Evolutionary conservation across 2,888 invertebrate genomes (phyloP).

Genomic region (Serripes groenlandicus): DNA sequence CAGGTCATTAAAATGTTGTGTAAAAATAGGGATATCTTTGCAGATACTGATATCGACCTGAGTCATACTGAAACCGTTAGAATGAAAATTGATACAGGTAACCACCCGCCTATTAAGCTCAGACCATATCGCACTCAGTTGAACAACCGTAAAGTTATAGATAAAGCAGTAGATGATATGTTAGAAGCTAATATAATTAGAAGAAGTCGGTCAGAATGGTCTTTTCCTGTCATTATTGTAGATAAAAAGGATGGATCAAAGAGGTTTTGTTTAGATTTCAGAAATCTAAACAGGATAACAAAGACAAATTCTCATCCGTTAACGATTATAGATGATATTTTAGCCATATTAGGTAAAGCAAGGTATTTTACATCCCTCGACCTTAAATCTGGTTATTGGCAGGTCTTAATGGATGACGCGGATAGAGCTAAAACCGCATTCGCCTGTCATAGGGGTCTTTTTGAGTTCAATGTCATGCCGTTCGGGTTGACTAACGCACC

Average conservation of each 20-base stretch:
- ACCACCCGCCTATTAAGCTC: constrained; percentile 19
- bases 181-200: not conserved
- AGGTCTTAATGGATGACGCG: too few relatives aligned
- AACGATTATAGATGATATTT: not conserved
- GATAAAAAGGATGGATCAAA: constrained; percentile 10
- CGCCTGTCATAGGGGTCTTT: too few relatives aligned
- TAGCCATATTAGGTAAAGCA: not conserved
- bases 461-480: too few relatives aligned
- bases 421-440: too few relatives aligned
- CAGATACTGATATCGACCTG: constrained; percentile 26
- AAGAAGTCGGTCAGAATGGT: not conserved
- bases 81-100: constrained; percentile 28
- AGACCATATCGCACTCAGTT: constrained; percentile 18
- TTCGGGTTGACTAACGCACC: too few relatives aligned
- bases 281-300: not conserved
- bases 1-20: too few relatives aligned
- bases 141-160: constrained; percentile 32
- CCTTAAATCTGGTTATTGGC: too few relatives aligned
- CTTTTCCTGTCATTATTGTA: not conserved
- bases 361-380: not conserved
- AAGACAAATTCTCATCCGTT: not conserved
- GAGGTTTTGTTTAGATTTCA: not conserved
- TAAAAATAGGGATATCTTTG: constrained; percentile 41
- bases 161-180: constrained; percentile 39
- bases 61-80: too few relatives aligned